Evolutionary conservation across 2,113 vertebrate species (phyloP).

Genomic region (Chlorodrepanis virens): DNA sequence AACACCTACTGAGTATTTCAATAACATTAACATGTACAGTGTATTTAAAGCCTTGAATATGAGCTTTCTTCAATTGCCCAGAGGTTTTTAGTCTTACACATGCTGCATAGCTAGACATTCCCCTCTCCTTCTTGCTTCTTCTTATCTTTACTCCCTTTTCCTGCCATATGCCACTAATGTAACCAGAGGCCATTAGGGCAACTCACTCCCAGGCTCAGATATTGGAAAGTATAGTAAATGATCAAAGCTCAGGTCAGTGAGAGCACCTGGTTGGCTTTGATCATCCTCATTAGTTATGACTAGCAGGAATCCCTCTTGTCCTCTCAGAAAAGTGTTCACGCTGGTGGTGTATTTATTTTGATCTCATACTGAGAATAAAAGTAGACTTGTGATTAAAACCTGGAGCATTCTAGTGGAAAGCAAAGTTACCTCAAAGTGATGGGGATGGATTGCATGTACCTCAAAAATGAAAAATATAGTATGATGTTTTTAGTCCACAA

Average conservation of each 20-base stretch:
- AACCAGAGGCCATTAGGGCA: constrained; percentile 31
- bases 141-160: constrained; percentile 14
- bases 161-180: constrained; percentile 16
- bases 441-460: not conserved
- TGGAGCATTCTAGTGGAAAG: constrained; percentile 24
- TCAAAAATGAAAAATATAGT: constrained; percentile 16
- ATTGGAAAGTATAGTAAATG: constrained; percentile 21
- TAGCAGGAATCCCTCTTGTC: constrained; percentile 44
- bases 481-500: not conserved
- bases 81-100: not conserved
- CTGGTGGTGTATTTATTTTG: constrained; percentile 47
- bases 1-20: not conserved
- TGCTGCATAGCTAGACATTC: not conserved
- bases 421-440: constrained; percentile 11
- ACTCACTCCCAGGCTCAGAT: constrained; percentile 12
- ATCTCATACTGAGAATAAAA: constrained; percentile 23
- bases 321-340: constrained; percentile 5
- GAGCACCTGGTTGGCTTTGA: constrained; percentile 47
- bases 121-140: constrained; percentile 14
- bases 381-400: constrained; percentile 19
- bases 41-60: not conserved
- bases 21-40: not conserved
- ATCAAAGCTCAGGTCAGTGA: constrained; percentile 54
- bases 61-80: not conserved
- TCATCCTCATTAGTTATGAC: constrained; percentile 50